Percentiles rank a stretch among this genome's conserved stretches.
Evolutionary conservation across 37 sponge, comb jelly and placozoan genomes (phyloP).

Genomic region (Diacarnus erythraeanus): DNA sequence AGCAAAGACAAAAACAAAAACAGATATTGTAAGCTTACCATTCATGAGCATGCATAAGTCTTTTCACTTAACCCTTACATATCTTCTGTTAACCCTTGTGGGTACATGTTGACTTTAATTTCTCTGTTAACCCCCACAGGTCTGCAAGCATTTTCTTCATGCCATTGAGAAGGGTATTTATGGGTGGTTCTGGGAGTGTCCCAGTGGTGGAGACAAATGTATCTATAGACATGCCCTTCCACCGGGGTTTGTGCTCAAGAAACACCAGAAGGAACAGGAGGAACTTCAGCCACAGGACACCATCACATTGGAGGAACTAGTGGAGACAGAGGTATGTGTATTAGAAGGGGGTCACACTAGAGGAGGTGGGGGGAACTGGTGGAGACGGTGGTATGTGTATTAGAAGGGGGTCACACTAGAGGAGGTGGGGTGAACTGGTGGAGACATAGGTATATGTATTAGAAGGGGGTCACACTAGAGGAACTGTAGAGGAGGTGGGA

Average conservation of each 20-base stretch:
- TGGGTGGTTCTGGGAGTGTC: conserved; percentile 99
- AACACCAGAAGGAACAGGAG: conserved; percentile 55
- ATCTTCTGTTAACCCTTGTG: background rate
- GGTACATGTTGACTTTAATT: no score
- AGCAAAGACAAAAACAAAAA: conserved; percentile 70
- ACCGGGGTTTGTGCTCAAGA: conserved; percentile 96
- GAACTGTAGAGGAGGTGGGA: no score
- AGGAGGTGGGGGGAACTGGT: background rate
- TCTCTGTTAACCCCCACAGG: conserved; percentile 42
- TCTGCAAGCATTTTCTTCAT: conserved; percentile 96
- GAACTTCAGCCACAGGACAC: conserved; percentile 67
- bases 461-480: background rate
- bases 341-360: background rate
- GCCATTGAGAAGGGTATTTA: conserved; percentile 96
- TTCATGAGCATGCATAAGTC: background rate
- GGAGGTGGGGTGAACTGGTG: background rate
- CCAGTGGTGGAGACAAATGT: conserved; percentile 91
- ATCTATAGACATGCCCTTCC: conserved; percentile 97
- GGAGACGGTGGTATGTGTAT: background rate
- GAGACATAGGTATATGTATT: background rate
- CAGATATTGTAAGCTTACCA: conserved; percentile 67
- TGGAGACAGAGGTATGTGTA: conserved; percentile 84
- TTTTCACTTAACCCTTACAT: background rate
- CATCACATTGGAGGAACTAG: conserved; percentile 90
- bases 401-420: background rate